phyloP scores from a whole-genome alignment of 2,888 invertebrate species.

The Tiliacea aurago region DNA sequence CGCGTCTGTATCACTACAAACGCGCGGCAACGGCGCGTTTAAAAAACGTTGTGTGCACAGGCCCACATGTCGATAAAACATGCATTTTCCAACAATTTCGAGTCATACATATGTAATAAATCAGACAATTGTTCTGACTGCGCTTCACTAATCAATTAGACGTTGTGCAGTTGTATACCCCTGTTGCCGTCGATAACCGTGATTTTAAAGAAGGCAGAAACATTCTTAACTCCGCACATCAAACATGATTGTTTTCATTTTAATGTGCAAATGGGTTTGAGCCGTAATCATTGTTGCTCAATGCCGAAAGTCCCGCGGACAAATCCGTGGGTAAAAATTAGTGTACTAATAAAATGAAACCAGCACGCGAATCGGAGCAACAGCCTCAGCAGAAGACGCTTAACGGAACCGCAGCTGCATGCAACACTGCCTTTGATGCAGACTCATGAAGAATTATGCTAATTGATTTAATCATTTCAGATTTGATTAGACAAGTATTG shows the following conservation, averaged over 20 bases:
- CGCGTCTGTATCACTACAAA: too few relatives aligned
- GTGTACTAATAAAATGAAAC: slow-evolving; percentile 64
- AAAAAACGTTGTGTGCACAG: too few relatives aligned
- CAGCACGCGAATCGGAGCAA: slow-evolving; percentile 68
- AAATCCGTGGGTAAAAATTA: slow-evolving; percentile 57
- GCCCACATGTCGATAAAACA: slow-evolving; percentile 35
- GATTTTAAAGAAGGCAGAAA: slow-evolving; percentile 1
- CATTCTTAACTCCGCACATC: not conserved
- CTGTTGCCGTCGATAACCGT: not conserved
- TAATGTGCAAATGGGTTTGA: slow-evolving; percentile 17
- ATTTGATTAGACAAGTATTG: slow-evolving; percentile 29
- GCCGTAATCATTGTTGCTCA: slow-evolving; percentile 20
- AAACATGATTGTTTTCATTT: slow-evolving; percentile 10
- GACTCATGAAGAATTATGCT: slow-evolving; percentile 55
- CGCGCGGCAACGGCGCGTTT: too few relatives aligned
- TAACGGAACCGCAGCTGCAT: slow-evolving; percentile 70
- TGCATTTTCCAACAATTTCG: slow-evolving; percentile 4
- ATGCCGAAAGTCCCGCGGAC: slow-evolving; percentile 40
- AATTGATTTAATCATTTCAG: slow-evolving; percentile 35
- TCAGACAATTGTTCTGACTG: slow-evolving; percentile 15
- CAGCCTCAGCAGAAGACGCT: slow-evolving; percentile 70
- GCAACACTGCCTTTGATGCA: slow-evolving; percentile 69
- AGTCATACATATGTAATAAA: slow-evolving; percentile 4
- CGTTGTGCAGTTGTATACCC: not conserved
- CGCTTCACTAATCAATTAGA: slow-evolving; percentile 10